Percentiles rank a stretch among this genome's conserved stretches.
These are phyloP conservation scores for Amphiprion clarkii DNA, from an alignment of 2,797 vertebrate species.

Conservation along the genomic window DNA sequence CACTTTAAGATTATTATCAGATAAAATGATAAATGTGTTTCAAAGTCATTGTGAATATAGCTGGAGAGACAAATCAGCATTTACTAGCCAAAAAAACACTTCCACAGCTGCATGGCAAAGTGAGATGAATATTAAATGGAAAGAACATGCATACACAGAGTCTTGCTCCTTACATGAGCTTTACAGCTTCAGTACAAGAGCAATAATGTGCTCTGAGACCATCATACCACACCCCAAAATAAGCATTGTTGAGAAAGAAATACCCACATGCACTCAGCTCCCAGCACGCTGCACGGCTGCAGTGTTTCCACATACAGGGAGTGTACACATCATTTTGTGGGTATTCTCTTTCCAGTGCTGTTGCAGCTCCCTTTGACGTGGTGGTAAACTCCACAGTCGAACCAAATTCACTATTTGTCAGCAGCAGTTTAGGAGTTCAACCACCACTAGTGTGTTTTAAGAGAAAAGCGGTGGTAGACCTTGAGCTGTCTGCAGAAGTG, in stretches of 20 bases:
- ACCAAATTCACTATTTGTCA: constrained; percentile 4
- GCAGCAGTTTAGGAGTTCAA: constrained; percentile 15
- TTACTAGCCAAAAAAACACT: not conserved
- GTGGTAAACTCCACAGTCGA: not conserved
- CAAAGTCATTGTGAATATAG: not conserved
- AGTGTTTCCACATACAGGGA: not conserved
- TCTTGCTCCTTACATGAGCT: not conserved
- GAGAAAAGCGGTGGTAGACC: constrained; percentile 16
- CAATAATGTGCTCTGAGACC: not conserved
- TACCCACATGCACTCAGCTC: constrained; percentile 15
- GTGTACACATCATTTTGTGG: constrained; percentile 8
- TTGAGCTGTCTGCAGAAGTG: constrained; percentile 17
- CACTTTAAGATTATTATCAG: too few relatives aligned
- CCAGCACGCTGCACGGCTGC: constrained; percentile 18
- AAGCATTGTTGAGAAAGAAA: constrained; percentile 22
- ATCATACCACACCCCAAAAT: constrained; percentile 27
- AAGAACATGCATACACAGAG: not conserved
- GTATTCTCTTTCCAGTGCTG: not conserved
- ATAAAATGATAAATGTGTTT: not conserved
- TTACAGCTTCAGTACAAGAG: constrained; percentile 5
- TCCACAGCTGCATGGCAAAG: not conserved
- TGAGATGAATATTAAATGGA: not conserved
- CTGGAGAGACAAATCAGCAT: too few relatives aligned
- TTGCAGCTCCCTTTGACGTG: constrained; percentile 25
- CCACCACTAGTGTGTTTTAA: constrained; percentile 21